phyloP scores from a whole-genome alignment of 2,888 invertebrate genomes.

The Polyommatus icarus region DNA sequence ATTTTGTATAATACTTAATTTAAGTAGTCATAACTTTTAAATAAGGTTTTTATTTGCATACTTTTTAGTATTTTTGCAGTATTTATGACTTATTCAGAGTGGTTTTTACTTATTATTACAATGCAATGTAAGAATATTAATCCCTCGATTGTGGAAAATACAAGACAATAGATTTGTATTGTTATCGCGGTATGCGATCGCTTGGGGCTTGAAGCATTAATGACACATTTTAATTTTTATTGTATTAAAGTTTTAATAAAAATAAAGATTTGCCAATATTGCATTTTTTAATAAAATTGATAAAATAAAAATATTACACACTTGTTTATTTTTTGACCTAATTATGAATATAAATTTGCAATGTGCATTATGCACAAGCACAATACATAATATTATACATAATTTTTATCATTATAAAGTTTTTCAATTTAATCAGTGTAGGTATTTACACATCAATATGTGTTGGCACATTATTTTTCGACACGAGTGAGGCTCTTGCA shows the following conservation, averaged over 20 bases:
- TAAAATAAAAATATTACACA: background rate
- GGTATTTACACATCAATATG: conserved; percentile 42
- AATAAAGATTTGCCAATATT: background rate
- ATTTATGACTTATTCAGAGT: background rate
- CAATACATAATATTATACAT: too few relatives aligned
- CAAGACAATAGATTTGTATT: too few relatives aligned
- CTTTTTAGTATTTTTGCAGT: background rate
- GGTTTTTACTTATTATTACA: background rate
- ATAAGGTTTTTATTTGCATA: background rate
- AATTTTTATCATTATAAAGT: too few relatives aligned
- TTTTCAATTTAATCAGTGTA: background rate
- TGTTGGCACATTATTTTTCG: conserved; percentile 81
- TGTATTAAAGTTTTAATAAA: too few relatives aligned
- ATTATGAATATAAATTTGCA: background rate
- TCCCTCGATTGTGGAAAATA: too few relatives aligned
- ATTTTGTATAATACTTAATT: background rate
- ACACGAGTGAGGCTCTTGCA: conserved; percentile 81
- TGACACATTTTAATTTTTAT: background rate
- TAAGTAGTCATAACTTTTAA: conserved; percentile 4
- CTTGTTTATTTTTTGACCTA: background rate
- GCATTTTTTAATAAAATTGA: background rate
- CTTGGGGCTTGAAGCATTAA: too few relatives aligned
- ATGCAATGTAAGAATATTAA: background rate
- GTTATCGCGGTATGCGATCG: too few relatives aligned
- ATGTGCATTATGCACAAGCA: background rate